Evolutionary conservation across 2,113 vertebrate species (phyloP).

Genomic region (Silurus asotus): DNA sequence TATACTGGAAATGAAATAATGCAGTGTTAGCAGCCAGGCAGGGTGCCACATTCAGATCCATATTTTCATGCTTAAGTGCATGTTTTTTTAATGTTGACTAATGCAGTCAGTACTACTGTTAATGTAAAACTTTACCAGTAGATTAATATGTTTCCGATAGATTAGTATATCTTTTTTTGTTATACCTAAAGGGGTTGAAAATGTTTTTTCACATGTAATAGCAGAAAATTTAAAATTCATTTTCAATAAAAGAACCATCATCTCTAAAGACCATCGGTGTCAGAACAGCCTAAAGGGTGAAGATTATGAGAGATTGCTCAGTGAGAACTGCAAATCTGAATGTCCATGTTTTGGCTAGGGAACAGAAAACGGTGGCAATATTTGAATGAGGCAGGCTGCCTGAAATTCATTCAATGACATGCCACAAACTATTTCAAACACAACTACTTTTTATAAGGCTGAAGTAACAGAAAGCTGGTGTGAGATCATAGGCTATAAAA

Average conservation of each 20-base stretch:
- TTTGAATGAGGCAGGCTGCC: neutral
- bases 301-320: neutral
- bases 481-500: slow-evolving; percentile 43
- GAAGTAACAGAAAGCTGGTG: neutral
- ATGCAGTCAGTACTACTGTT: neutral
- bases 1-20: neutral
- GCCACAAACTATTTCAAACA: neutral
- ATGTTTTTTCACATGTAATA: neutral
- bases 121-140: neutral
- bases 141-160: neutral
- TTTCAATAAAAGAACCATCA: slow-evolving; percentile 2
- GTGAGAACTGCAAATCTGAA: neutral
- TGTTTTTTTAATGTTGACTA: neutral
- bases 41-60: neutral
- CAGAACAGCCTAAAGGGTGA: slow-evolving; percentile 1
- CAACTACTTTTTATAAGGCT: neutral
- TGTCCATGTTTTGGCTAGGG: neutral
- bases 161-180: neutral
- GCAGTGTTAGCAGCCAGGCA: neutral
- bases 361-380: neutral
- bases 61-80: neutral
- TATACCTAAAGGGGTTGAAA: neutral
- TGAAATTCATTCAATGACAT: neutral
- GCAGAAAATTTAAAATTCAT: neutral
- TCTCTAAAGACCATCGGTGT: neutral